These are phyloP conservation scores for Drosophila melanica DNA, from an alignment of 1,140 invertebrate genomes.

Conservation along the genomic window DNA sequence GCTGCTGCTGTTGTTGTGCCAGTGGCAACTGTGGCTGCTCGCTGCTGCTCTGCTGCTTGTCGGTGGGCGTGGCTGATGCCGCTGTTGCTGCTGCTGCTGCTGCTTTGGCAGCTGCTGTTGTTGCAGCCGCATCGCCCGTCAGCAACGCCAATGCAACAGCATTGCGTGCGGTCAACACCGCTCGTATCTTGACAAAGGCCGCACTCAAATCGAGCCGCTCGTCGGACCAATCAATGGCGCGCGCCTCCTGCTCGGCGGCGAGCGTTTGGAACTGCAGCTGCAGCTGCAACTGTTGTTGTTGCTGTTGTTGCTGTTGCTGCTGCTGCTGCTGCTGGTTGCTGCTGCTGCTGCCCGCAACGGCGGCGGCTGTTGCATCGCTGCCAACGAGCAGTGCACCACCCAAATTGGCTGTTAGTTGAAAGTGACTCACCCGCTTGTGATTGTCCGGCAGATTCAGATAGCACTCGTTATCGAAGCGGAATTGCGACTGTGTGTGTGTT, in stretches of 20 bases:
- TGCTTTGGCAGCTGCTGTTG: slow-evolving; percentile 2
- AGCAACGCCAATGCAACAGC: slow-evolving; percentile 61
- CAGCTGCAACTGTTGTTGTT: slow-evolving; percentile 61
- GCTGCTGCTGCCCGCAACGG: slow-evolving; percentile 66
- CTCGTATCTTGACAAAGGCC: slow-evolving; percentile 77
- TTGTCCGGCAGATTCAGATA: slow-evolving; percentile 97
- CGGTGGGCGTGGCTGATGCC: slow-evolving; percentile 19
- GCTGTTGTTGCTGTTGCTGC: slow-evolving; percentile 42
- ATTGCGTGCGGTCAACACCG: slow-evolving; percentile 74
- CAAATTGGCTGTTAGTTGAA: slow-evolving; percentile 70
- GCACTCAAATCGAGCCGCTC: slow-evolving; percentile 74
- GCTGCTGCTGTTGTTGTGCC: slow-evolving; percentile 27
- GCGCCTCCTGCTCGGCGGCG: slow-evolving; percentile 76
- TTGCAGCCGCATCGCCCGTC: slow-evolving; percentile 21
- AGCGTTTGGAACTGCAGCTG: slow-evolving; percentile 71
- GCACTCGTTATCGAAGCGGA: slow-evolving; percentile 99
- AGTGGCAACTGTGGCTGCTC: slow-evolving; percentile 25
- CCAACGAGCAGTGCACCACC: slow-evolving; percentile 30
- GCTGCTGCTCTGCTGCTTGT: slow-evolving; percentile 14
- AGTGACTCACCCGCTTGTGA: slow-evolving; percentile 95
- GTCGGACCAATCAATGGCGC: slow-evolving; percentile 77
- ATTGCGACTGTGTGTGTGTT: slow-evolving; percentile 93
- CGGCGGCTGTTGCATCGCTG: slow-evolving; percentile 86
- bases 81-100: slow-evolving; percentile 12
- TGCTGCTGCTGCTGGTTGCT: slow-evolving; percentile 40